Conservation (phyloP, 1,140 invertebrate species). For the Papilio glaucus region DNA sequence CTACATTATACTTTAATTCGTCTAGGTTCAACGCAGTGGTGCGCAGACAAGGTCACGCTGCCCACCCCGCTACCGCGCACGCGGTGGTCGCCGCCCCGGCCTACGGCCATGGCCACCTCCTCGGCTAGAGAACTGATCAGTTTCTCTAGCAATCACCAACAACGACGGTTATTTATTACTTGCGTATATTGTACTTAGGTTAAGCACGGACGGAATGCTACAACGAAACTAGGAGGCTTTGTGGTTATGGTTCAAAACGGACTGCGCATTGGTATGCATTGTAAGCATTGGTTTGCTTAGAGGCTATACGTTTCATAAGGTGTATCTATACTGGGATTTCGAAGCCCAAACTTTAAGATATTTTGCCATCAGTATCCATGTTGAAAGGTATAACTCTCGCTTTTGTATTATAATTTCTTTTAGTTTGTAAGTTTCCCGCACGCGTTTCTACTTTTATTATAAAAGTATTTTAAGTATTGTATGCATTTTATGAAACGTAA, state of each 20-base stretch:
- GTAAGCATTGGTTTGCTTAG: conserved; percentile 46
- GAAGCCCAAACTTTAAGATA: conserved; percentile 59
- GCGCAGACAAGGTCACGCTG: conserved; percentile 75
- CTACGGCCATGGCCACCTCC: conserved; percentile 60
- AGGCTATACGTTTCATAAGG: conserved; percentile 73
- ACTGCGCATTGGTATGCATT: conserved; percentile 37
- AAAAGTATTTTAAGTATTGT: conserved; percentile 49
- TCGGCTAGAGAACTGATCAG: conserved; percentile 53
- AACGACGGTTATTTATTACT: conserved; percentile 66
- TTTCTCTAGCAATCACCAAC: conserved; percentile 32
- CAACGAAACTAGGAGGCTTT: conserved; percentile 61
- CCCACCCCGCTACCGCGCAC: conserved; percentile 62
- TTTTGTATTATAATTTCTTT: conserved; percentile 80
- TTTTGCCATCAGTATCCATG: conserved; percentile 37
- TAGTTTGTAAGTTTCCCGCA: conserved; percentile 73
- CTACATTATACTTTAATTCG: conserved; percentile 28
- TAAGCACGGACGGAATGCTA: conserved; percentile 66
- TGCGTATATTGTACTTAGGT: conserved; percentile 55
- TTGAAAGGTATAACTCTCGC: conserved; percentile 39
- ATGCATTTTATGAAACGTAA: conserved; percentile 80
- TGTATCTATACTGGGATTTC: conserved; percentile 67
- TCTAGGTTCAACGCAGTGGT: conserved; percentile 82
- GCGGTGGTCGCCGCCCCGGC: conserved; percentile 60
- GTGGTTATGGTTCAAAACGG: conserved; percentile 51
- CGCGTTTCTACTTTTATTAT: conserved; percentile 54